Conservation (phyloP, 2,113 vertebrate genomes). For the Ptyas mucosa region DNA sequence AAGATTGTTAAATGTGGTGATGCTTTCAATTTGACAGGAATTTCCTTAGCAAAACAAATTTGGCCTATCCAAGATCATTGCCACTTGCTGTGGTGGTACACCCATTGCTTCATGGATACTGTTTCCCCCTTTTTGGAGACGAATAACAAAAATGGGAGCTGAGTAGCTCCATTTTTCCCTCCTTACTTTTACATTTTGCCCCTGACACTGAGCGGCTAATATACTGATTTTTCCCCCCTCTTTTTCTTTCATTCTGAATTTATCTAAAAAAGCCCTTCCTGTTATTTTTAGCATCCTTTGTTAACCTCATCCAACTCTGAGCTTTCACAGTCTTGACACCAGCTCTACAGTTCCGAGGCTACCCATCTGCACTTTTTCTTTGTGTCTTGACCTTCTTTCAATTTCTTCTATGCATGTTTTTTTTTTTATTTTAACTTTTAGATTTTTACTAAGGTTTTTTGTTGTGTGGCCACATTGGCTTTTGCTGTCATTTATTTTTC, state of each 20-base stretch:
- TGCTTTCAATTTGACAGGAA: neutral
- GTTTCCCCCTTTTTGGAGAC: neutral
- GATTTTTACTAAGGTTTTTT: neutral
- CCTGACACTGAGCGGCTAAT: neutral
- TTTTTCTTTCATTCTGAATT: neutral
- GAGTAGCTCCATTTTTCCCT: neutral
- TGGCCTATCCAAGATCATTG: no score
- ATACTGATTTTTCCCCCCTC: neutral
- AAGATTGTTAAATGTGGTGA: neutral
- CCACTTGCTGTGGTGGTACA: no score
- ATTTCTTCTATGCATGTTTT: neutral
- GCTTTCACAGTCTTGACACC: neutral
- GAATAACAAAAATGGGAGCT: neutral
- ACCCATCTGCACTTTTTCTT: neutral
- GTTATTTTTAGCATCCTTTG: neutral
- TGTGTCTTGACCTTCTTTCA: neutral
- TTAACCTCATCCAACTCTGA: neutral
- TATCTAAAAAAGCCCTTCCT: neutral
- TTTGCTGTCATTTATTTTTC: neutral
- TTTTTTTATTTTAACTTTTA: neutral
- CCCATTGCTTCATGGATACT: neutral
- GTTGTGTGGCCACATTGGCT: neutral
- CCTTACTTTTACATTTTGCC: neutral
- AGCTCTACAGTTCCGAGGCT: neutral
- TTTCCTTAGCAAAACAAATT: neutral